phyloP scores from a whole-genome alignment of 2,113 vertebrate species.

The Poeciliopsis occidentalis region DNA sequence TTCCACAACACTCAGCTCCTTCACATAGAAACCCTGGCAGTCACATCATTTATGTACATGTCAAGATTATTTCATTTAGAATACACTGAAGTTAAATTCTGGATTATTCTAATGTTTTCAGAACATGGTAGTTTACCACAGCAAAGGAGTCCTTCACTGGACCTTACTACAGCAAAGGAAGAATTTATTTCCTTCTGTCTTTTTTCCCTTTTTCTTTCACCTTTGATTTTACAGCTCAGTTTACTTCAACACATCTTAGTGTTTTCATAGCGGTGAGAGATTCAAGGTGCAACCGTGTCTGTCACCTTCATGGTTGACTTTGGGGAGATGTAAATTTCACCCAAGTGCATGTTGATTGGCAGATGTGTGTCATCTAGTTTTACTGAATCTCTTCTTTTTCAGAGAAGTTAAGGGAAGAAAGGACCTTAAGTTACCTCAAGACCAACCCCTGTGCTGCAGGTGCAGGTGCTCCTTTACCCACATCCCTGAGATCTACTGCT shows the following conservation, averaged over 20 bases:
- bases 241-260: neutral
- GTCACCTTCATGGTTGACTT: neutral
- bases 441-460: neutral
- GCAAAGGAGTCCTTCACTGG: neutral
- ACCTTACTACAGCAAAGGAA: neutral
- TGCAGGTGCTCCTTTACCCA: slow-evolving; percentile 1
- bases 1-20: too few relatives aligned
- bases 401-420: neutral
- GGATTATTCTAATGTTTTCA: neutral
- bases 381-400: neutral
- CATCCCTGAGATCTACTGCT: neutral
- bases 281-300: neutral
- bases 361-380: neutral
- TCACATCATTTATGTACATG: too few relatives aligned
- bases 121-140: neutral
- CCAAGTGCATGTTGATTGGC: neutral
- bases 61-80: too few relatives aligned
- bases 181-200: neutral
- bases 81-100: neutral
- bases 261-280: neutral
- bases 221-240: neutral
- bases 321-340: neutral
- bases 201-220: neutral
- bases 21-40: too few relatives aligned
- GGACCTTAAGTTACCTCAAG: neutral